Percentiles rank a stretch among this genome's conserved stretches.
phyloP scores from a whole-genome alignment of 2,797 vertebrate genomes.

The Parauchenoglanis ngamensis region DNA sequence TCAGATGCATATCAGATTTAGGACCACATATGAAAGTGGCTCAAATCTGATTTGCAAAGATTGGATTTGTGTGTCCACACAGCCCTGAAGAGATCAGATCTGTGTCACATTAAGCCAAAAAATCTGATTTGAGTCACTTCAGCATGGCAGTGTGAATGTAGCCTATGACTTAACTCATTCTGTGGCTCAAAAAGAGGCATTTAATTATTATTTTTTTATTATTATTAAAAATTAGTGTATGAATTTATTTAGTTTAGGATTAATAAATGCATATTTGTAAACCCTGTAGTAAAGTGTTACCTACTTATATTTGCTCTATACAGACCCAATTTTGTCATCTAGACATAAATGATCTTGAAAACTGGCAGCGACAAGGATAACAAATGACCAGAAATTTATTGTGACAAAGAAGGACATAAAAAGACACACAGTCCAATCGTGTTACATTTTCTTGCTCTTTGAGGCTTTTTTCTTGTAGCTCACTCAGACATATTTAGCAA shows the following conservation, averaged over 20 bases:
- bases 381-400: neutral
- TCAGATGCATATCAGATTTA: too few relatives aligned
- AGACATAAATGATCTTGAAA: neutral
- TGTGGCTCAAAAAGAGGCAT: neutral
- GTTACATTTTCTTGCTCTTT: neutral
- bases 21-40: too few relatives aligned
- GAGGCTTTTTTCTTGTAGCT: neutral
- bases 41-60: too few relatives aligned
- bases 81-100: too few relatives aligned
- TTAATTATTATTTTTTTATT: neutral
- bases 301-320: neutral
- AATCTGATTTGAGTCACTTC: too few relatives aligned
- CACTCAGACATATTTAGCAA: conserved; percentile 23
- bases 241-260: neutral
- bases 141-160: too few relatives aligned
- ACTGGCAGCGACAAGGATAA: neutral
- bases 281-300: neutral
- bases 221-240: neutral
- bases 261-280: neutral
- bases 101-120: too few relatives aligned
- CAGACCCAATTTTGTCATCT: neutral
- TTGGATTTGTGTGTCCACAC: too few relatives aligned
- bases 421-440: neutral
- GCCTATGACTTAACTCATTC: neutral
- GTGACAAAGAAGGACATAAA: neutral